Evolutionary conservation across 2,797 vertebrate species (phyloP), one percentile per base, ranked within the genome.

Genomic region (Brachyalestes nurse): DNA sequence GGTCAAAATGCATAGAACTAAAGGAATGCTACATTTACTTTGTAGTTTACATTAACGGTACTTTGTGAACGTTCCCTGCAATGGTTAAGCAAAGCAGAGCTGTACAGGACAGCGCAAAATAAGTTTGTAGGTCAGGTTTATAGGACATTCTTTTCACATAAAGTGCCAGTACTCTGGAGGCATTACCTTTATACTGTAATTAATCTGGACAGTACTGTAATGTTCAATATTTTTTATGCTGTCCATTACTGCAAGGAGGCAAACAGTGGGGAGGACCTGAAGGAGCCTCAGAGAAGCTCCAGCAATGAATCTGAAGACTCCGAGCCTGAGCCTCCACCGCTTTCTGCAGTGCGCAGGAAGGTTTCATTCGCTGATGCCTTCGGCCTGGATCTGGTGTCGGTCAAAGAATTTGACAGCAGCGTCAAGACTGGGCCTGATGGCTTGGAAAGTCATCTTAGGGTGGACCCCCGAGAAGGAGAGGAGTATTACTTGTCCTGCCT

Each of bases 301-400:
- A 94, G 94, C 47, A 93, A 94, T 3, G 95, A 95, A 83, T 95
- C 92, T 0, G 95, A 96, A 64, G 96, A 98, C 72, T 90, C 89
- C 0, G 97, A 96, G 67, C 65, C 93, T 25, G 95, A 96, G 51
- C 78, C 86, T 7, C 92, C 95, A 0, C 87, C 91, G 70, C 53
- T 84, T 40, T 74, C 62, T 49, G 89, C 86, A 19, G 82, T 89
- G 4, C 77, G 92, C 65, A 96, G 97, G 87, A 97, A 96, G 90
- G 98, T 99, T 89, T 99, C 97, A 0, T 99, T 99, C 77, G 98
- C 98, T 0, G 98, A 99, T 83, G 96, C 95, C 0, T 97, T 99
- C 83, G 97, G 98, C 77, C 93, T 98, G 82, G 91, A 97, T 89
- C 93, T 99, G 82, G 98, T 99, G 61, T 98, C 96, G 2, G 94